Evolutionary conservation across 2,113 vertebrate genomes (phyloP), one percentile per base, ranked within the genome.

Genomic region (Raphicerus campestris): DNA sequence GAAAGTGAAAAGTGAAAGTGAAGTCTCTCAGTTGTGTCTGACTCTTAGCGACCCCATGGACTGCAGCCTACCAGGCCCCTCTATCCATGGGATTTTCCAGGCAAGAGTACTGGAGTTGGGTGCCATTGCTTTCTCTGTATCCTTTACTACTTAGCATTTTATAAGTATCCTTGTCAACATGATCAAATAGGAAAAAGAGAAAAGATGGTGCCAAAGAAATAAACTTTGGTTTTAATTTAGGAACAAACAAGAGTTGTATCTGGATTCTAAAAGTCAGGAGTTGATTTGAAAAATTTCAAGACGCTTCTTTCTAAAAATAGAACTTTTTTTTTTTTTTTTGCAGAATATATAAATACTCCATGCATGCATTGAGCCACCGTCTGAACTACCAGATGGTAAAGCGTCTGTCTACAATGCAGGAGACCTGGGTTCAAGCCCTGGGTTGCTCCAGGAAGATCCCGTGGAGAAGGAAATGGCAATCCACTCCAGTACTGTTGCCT

Each of bases 21-120:
- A 60, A 14, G 13, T 60, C 28, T 0, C 58, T 60, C 28, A 30
- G 11, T 30, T 1, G 28, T 30, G 58, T 60, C 13, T 0, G 5
- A 60, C 58, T 13, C 26, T 60, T 13, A 60, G 58, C 1, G 13
- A 60, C 26, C 28, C 58, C 28, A 60, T 60, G 13, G 28, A 6
- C 58, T 6, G 58, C 58, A 30, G 26, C 26, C 11, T 14, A 60
- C 13, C 28, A 60, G 58, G 58, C 26, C 30, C 58, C 58, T 30
- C 58, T 6, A 5, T 30, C 58, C 26, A 30, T 61, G 58, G 13
- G 28, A 61, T 30, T 61, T 30, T 61, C 58, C 58, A 61, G 6
- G 58, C 58, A 30, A 61, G 58, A 61, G 28, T 61, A 30, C 26
- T 30, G 26, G 26, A 61, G 58, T 30, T 1, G 58, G 58, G 28